Conservation (phyloP, 1,140 invertebrate genomes). For the Drosophila ogumai region DNA sequence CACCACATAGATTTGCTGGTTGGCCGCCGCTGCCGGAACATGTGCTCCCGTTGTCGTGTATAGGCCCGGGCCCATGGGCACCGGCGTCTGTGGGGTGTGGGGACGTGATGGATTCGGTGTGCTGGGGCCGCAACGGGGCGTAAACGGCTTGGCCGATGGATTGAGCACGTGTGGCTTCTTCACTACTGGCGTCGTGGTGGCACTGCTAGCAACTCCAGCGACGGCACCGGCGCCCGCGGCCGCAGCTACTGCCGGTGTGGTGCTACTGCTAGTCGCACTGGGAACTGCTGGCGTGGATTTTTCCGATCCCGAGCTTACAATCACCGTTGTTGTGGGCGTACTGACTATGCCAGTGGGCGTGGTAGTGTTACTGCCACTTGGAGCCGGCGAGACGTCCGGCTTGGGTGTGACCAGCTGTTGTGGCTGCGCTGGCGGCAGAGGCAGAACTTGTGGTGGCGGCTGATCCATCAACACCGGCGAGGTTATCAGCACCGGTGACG, state of each 20-base stretch:
- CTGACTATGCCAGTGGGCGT: conserved; percentile 70
- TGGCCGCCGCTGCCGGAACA: conserved; percentile 55
- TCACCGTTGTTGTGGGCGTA: conserved; percentile 58
- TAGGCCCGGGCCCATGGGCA: conserved; percentile 82
- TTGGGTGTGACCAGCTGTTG: conserved; percentile 62
- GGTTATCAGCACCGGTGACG: conserved; percentile 64
- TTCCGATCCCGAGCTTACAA: conserved; percentile 26
- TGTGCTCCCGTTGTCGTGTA: conserved; percentile 68
- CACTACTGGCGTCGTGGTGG: conserved; percentile 85
- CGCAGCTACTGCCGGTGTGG: conserved; percentile 54
- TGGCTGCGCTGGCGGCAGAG: conserved; percentile 55
- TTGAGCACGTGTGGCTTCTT: conserved; percentile 87
- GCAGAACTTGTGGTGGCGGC: conserved; percentile 63
- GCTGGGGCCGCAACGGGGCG: conserved; percentile 90
- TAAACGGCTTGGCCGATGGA: conserved; percentile 93
- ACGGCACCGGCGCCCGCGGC: conserved; percentile 56
- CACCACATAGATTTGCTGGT: conserved; percentile 85
- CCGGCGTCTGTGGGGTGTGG: conserved; percentile 94
- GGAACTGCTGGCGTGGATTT: conserved; percentile 65
- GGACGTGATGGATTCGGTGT: conserved; percentile 88
- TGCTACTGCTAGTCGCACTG: conserved; percentile 30
- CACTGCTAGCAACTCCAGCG: conserved; percentile 85
- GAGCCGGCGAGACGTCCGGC: conserved; percentile 56
- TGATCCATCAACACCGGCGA: conserved; percentile 68
- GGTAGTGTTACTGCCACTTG: conserved; percentile 59